Evolutionary conservation across 2,888 invertebrate genomes (phyloP).

Genomic region (Ormyrus pomaceus): DNA sequence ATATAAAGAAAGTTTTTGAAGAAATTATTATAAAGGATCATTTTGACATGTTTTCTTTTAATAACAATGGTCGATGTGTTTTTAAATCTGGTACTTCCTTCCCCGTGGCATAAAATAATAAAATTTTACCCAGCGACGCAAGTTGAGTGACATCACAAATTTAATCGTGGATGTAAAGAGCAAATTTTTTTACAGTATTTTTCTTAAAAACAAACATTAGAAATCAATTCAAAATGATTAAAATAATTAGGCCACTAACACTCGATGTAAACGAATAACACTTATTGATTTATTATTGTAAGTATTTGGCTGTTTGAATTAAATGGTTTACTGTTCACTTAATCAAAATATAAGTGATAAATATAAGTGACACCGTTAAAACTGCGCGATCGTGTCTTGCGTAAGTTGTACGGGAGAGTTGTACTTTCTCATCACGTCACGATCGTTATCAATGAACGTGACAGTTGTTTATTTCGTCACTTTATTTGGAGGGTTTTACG

Average conservation of each 20-base stretch:
- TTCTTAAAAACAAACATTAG: too few relatives aligned
- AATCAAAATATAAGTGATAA: conserved; percentile 27
- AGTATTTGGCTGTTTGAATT: background rate
- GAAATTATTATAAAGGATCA: too few relatives aligned
- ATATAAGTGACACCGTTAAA: conserved; percentile 30
- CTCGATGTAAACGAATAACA: background rate
- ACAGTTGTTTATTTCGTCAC: conserved; percentile 43
- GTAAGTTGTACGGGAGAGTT: conserved; percentile 34
- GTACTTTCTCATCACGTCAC: conserved; percentile 53
- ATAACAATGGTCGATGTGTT: too few relatives aligned
- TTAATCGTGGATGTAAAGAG: too few relatives aligned
- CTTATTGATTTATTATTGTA: background rate
- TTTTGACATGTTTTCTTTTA: too few relatives aligned
- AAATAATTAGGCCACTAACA: background rate
- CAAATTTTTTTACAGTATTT: too few relatives aligned
- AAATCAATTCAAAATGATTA: too few relatives aligned
- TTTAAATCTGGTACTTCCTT: too few relatives aligned
- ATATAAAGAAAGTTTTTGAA: too few relatives aligned
- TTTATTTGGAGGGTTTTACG: conserved; percentile 26
- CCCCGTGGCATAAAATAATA: too few relatives aligned
- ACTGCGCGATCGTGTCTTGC: conserved; percentile 23
- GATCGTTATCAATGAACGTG: conserved; percentile 51
- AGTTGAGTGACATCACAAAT: too few relatives aligned
- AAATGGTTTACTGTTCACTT: background rate
- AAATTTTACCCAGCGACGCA: too few relatives aligned